Evolutionary conservation across 2,888 invertebrate species (phyloP).

Genomic region (Orthosia cruda): DNA sequence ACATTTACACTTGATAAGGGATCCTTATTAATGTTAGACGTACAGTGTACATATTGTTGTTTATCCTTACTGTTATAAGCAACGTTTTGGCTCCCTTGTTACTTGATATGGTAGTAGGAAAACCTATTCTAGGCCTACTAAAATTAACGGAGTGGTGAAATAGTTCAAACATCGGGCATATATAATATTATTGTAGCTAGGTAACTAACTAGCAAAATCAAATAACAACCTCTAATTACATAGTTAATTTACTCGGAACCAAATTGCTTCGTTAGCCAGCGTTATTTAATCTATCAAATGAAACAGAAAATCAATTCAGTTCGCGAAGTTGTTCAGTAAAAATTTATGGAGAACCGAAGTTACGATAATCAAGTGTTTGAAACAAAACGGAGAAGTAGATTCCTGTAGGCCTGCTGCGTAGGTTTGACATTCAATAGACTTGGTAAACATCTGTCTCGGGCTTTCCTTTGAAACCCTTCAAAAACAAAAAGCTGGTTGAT

Average conservation of each 20-base stretch:
- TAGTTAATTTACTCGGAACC: slow-evolving; percentile 38
- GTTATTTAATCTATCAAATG: slow-evolving; percentile 47
- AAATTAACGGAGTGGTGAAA: not conserved
- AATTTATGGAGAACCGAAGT: slow-evolving; percentile 47
- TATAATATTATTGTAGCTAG: slow-evolving; percentile 19
- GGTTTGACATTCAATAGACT: slow-evolving; percentile 66
- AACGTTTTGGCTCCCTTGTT: slow-evolving; percentile 2
- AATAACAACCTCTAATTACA: slow-evolving; percentile 43
- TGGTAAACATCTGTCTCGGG: slow-evolving; percentile 60
- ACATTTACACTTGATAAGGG: slow-evolving; percentile 18
- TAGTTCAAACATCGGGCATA: slow-evolving; percentile 12
- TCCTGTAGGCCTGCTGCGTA: slow-evolving; percentile 36
- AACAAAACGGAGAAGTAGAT: slow-evolving; percentile 58
- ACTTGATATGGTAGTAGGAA: not conserved
- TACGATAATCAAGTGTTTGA: slow-evolving; percentile 63
- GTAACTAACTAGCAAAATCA: slow-evolving; percentile 36
- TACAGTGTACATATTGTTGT: slow-evolving; percentile 15
- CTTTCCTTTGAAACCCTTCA: slow-evolving; percentile 51
- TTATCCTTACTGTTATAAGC: not conserved
- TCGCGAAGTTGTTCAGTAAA: slow-evolving; percentile 43
- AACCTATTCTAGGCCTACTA: not conserved
- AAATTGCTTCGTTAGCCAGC: slow-evolving; percentile 44
- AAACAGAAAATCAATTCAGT: slow-evolving; percentile 51
- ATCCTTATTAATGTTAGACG: slow-evolving; percentile 26
- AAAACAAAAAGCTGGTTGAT: slow-evolving; percentile 67